These are phyloP conservation scores for Lamproptera curius DNA, from an alignment of 2,888 invertebrate species.

Conservation along the genomic window DNA sequence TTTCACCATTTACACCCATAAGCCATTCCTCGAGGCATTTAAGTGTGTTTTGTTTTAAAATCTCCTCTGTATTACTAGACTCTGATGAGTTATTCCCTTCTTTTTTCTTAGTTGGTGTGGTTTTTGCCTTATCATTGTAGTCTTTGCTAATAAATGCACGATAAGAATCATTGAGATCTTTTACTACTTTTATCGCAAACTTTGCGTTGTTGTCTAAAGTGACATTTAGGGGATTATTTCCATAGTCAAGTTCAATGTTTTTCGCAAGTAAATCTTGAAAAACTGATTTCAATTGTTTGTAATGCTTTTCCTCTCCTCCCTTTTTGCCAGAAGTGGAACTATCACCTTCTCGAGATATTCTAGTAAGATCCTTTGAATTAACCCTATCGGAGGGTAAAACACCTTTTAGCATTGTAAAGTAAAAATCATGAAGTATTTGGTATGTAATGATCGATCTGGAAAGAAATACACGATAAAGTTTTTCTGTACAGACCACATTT, in stretches of 20 bases:
- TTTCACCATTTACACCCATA: conserved; percentile 76
- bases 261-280: conserved; percentile 58
- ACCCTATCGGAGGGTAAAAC: conserved; percentile 55
- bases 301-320: conserved; percentile 61
- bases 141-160: conserved; percentile 53
- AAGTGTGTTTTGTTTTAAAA: conserved; percentile 56
- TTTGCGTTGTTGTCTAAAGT: conserved; percentile 65
- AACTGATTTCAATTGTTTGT: conserved; percentile 47
- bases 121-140: conserved; percentile 56
- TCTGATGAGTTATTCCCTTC: conserved; percentile 47
- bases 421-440: conserved; percentile 69
- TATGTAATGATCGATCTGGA: conserved; percentile 60
- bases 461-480: conserved; percentile 21
- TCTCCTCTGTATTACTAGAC: conserved; percentile 47
- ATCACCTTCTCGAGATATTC: conserved; percentile 52
- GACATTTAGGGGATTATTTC: conserved; percentile 64
- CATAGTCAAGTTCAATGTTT: conserved; percentile 54
- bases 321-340: conserved; percentile 50
- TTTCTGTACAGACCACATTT: too few species aligned
- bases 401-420: conserved; percentile 58
- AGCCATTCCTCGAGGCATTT: conserved; percentile 78
- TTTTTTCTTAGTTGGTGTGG: conserved; percentile 51
- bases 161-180: conserved; percentile 53
- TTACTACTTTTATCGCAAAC: conserved; percentile 52
- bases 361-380: conserved; percentile 55